Base-by-base conservation (phyloP, 1,140 invertebrate genomes). In the Pinna nobilis region DNA sequence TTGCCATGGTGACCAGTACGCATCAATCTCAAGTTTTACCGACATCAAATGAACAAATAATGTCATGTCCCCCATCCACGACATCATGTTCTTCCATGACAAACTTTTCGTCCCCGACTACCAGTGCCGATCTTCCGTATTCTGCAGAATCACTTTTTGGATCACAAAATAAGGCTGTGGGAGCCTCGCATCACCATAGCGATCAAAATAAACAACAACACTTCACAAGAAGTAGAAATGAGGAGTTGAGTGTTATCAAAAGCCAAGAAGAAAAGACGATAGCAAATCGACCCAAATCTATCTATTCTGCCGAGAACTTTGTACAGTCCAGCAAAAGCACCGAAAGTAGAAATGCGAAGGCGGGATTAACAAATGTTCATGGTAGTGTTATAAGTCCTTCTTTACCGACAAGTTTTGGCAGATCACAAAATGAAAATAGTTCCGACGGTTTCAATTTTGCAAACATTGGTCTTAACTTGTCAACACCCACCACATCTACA, bases 251-350 rank as follows among this genome's bases (percentile, higher is more conserved):
- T n/a, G n/a, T 59, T 7, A 59, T 59, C 15, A 59, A 59, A 20
- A n/a, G 30, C 5, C 28, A 13, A 41, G 59, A 63, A 11, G 59
- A 63, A n/a, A 63, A 35, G 3, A 23, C 5, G 7, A 63, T 33
- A 25, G 59, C 59, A 0, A 25, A 20, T 9, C 23, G 59, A 44
- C 59, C 59, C 32, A 39, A 44, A 44, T 63, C 59, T 49, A 80
- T 82, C 49, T 86, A 79, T 72, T 88, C 86, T 37, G 88, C 86
- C 15, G 88, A 88, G 33, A 89, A 84, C 74, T 84, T 88, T 76
- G 82, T 87, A 23, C 86, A 86, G 35, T 79, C 82, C 11, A 83
- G 78, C 51, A 66, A 69, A 61, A 80, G 77, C 55, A 72, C 76
- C 49, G 41, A 47, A 1, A 57, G 37, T 60, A 57, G 68, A 20